Percentiles rank a stretch among this genome's conserved stretches.
These are phyloP conservation scores for Hemaris fuciformis DNA, from an alignment of 2,888 invertebrate genomes.

Conservation along the genomic window DNA sequence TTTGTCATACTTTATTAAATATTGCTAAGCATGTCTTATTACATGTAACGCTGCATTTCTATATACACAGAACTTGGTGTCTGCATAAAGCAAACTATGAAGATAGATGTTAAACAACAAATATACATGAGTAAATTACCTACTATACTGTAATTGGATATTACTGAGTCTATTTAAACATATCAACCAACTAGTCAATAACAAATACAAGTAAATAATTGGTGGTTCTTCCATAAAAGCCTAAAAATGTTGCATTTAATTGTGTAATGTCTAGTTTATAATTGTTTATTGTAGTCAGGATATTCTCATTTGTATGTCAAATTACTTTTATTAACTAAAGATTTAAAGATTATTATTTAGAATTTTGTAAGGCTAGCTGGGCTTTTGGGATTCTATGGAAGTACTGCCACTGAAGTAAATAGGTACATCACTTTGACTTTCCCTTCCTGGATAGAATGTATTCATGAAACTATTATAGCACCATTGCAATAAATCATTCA, in stretches of 20 bases:
- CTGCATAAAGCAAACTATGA: background rate
- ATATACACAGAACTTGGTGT: background rate
- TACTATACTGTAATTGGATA: background rate
- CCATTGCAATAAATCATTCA: slow-evolving; percentile 54
- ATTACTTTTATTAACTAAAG: no score
- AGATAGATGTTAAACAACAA: background rate
- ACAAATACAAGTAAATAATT: slow-evolving; percentile 23
- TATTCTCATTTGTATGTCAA: no score
- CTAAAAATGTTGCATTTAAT: no score
- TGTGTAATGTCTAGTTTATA: no score
- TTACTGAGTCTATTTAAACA: background rate
- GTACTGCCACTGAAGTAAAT: no score
- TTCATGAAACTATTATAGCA: slow-evolving; percentile 48
- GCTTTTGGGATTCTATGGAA: no score
- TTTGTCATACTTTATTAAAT: background rate
- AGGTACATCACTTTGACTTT: slow-evolving; percentile 57
- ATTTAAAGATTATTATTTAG: no score
- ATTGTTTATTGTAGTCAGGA: no score
- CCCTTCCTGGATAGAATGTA: slow-evolving; percentile 36
- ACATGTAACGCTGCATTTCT: background rate
- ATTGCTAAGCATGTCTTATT: background rate
- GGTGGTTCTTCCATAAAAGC: no score
- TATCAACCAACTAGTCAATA: background rate
- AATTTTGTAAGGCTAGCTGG: no score
- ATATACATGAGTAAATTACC: background rate